Evolutionary conservation across 2,888 invertebrate genomes (phyloP).

Genomic region (Leptarthrus brevirostris): DNA sequence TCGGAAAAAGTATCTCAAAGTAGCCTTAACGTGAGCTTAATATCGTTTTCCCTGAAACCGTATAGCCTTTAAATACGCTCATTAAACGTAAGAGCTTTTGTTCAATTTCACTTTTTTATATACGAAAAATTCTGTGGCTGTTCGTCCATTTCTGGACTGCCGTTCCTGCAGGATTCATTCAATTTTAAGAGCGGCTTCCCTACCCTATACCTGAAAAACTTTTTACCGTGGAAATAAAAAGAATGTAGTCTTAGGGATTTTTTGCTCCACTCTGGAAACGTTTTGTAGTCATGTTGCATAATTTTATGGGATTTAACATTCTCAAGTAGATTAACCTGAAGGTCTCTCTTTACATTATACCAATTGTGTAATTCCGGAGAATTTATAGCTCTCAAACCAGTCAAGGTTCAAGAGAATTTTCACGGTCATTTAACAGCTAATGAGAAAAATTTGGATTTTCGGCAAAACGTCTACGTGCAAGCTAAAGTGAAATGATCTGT

Average conservation of each 20-base stretch:
- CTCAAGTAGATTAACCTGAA: slow-evolving; percentile 34
- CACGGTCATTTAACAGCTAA: slow-evolving; percentile 34
- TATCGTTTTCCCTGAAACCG: slow-evolving; percentile 8
- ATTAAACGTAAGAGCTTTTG: slow-evolving; percentile 22
- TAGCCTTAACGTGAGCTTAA: slow-evolving; percentile 24
- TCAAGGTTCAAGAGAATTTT: slow-evolving; percentile 32
- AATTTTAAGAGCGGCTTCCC: slow-evolving; percentile 28
- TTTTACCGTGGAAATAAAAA: slow-evolving; percentile 30
- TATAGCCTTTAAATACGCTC: slow-evolving; percentile 10
- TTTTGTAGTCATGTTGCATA: slow-evolving; percentile 41
- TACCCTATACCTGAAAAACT: slow-evolving; percentile 26
- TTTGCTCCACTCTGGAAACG: slow-evolving; percentile 15
- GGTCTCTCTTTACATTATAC: slow-evolving; percentile 15
- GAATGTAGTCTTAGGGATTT: slow-evolving; percentile 17
- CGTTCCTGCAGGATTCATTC: slow-evolving; percentile 27
- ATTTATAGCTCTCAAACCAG: slow-evolving; percentile 27
- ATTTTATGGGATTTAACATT: slow-evolving; percentile 31
- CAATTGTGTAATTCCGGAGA: slow-evolving; percentile 28
- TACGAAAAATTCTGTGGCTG: slow-evolving; percentile 12
- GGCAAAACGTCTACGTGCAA: neutral
- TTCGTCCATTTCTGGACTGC: slow-evolving; percentile 5
- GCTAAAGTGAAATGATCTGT: neutral
- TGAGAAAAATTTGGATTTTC: slow-evolving; percentile 13
- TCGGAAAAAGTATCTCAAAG: slow-evolving; percentile 17
- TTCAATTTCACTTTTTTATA: slow-evolving; percentile 27